Base-by-base conservation (phyloP, 2,797 vertebrate genomes). In the Pangasius macronema region DNA sequence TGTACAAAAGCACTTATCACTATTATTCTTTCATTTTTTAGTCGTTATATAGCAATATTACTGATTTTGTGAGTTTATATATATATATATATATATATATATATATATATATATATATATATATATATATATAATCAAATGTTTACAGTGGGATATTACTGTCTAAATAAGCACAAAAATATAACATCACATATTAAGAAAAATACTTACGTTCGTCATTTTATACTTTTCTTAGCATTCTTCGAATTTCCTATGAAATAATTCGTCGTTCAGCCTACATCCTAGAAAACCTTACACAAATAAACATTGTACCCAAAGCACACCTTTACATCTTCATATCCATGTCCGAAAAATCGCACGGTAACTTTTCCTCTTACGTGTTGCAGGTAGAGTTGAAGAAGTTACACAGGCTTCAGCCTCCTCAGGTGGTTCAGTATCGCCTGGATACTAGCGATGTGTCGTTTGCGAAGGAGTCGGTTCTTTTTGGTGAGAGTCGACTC, bases 131-230 rank as follows among this genome's bases (percentile, higher is more conserved):
- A 53, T 14, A n/a, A 36, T 57, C 76, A 82, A 18, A 65, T 49
- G 24, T 20, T 67, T 24, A 39, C 4, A 51, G 42, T 67, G n/a
- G 9, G 0, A 30, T 51, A 42, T 1, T 39, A 42, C 1, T 82
- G 36, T 61, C 5, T 77, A 18, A 82, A 82, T 46, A 65, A 51
- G 27, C n/a, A 46, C 1, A 30, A 22, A 46, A 46, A 30, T 24
- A 46, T 22, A 2, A 81, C 5, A 8, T 49, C 10, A 63, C 14
- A 20, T 65, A 8, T 18, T 46, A 36, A 24, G 16, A 39, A n/a
- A 14, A 82, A 68, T 83, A 83, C 82, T 68, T 36, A 68, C 82
- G 1, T 36, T 14, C 11, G 46, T 68, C 63, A 68, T 83, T 83
- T 83, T 83, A 68, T 36, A 68, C 30, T 7, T 49, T 46, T 82